Evolutionary conservation across 2,113 vertebrate genomes (phyloP).

Genomic region (Apus apus): DNA sequence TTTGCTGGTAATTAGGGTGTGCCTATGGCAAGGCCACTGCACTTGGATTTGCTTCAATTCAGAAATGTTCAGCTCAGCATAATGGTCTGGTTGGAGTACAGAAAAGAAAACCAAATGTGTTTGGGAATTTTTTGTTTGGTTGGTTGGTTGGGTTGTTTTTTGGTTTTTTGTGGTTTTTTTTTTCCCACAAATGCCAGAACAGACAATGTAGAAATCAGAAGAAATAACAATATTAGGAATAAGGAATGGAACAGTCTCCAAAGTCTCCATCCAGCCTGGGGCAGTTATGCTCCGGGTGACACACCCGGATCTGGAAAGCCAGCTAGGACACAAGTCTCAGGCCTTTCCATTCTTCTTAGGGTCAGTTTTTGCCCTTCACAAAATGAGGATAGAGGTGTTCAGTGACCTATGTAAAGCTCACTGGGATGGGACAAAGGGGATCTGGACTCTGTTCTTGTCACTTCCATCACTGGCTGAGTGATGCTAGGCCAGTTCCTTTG

Average conservation of each 20-base stretch:
- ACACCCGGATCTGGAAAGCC: background rate
- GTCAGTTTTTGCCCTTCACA: background rate
- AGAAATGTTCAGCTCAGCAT: slow-evolving; percentile 32
- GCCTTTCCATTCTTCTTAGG: background rate
- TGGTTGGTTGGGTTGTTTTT: too few relatives aligned
- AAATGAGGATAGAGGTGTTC: background rate
- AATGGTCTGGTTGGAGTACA: slow-evolving; percentile 15
- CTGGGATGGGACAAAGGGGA: background rate
- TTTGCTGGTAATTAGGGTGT: slow-evolving; percentile 40
- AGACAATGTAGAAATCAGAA: background rate
- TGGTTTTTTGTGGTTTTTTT: too few relatives aligned
- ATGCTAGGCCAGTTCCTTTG: background rate
- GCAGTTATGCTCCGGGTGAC: background rate
- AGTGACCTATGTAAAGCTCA: background rate
- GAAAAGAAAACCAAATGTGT: background rate
- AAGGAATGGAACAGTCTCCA: background rate
- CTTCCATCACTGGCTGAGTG: background rate
- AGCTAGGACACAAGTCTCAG: background rate
- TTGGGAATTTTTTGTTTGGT: too few relatives aligned
- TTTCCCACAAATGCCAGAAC: background rate
- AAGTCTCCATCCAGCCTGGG: background rate
- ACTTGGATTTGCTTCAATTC: background rate
- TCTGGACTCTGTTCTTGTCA: slow-evolving; percentile 34
- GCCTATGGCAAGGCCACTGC: slow-evolving; percentile 23
- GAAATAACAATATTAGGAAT: background rate